Conservation (phyloP, 1,140 invertebrate genomes). For the Drosophila arawakana region DNA sequence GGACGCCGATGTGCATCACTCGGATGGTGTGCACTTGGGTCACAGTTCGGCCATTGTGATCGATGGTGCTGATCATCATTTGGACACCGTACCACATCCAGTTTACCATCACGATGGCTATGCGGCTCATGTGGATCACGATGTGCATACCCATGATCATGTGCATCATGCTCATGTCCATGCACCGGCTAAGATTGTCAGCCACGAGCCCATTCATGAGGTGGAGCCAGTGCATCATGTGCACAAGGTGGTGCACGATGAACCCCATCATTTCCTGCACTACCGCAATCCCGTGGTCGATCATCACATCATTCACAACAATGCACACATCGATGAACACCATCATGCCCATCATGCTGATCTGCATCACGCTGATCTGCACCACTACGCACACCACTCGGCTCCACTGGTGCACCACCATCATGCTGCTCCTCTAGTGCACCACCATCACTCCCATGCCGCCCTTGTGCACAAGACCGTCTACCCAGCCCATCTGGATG, state of each 20-base stretch:
- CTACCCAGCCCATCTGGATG: constrained; percentile 66
- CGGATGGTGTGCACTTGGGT: constrained; percentile 69
- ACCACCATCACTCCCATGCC: constrained; percentile 65
- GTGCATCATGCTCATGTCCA: constrained; percentile 57
- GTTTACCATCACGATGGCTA: constrained; percentile 69
- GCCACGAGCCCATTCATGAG: constrained; percentile 70
- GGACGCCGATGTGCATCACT: constrained; percentile 69
- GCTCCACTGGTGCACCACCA: constrained; percentile 63
- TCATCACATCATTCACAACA: constrained; percentile 68
- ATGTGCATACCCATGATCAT: constrained; percentile 54
- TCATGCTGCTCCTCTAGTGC: constrained; percentile 62
- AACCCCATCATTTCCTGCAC: constrained; percentile 75
- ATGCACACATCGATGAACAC: constrained; percentile 63
- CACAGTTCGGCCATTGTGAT: constrained; percentile 67
- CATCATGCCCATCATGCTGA: constrained; percentile 50
- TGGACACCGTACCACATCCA: constrained; percentile 54
- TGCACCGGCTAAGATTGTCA: constrained; percentile 62
- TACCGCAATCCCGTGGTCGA: constrained; percentile 71
- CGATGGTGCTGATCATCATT: constrained; percentile 58
- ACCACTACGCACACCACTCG: constrained; percentile 56
- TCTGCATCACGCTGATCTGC: constrained; percentile 45
- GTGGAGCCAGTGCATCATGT: constrained; percentile 74
- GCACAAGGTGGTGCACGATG: constrained; percentile 73
- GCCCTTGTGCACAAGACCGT: constrained; percentile 63
- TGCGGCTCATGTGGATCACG: constrained; percentile 47